Conservation (phyloP, 2,888 invertebrate species). For the Eledona agricola region DNA sequence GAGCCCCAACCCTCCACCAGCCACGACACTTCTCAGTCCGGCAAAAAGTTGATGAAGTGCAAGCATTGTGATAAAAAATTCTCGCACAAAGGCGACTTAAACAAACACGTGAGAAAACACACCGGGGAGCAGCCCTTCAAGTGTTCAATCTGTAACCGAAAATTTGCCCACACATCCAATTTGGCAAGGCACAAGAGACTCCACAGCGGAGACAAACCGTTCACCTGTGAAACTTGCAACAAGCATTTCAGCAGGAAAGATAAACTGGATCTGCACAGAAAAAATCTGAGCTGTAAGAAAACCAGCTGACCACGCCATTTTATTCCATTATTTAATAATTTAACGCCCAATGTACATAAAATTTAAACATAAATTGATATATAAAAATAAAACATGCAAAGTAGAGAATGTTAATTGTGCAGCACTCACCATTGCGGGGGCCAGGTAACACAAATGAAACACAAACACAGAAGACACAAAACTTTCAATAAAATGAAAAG, state of each 20-base stretch:
- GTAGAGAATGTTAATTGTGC: not conserved
- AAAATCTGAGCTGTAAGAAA: slow-evolving; percentile 51
- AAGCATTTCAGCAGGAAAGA: slow-evolving; percentile 59
- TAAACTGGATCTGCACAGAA: slow-evolving; percentile 56
- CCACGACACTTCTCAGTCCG: slow-evolving; percentile 33
- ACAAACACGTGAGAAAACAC: slow-evolving; percentile 58
- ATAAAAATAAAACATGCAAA: not conserved
- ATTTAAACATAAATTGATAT: not conserved
- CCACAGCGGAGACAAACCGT: slow-evolving; percentile 80
- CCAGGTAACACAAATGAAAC: no score
- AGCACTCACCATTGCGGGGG: no score
- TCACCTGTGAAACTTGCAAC: slow-evolving; percentile 59
- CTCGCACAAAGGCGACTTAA: slow-evolving; percentile 58
- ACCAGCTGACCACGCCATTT: slow-evolving; percentile 13
- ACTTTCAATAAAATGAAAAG: no score
- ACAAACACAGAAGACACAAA: no score
- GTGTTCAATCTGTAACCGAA: slow-evolving; percentile 54
- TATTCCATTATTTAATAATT: no score
- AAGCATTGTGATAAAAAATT: slow-evolving; percentile 56
- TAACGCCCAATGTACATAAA: no score
- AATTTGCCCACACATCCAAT: slow-evolving; percentile 68
- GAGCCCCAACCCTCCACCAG: slow-evolving; percentile 47
- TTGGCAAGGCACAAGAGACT: slow-evolving; percentile 79
- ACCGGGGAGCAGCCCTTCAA: slow-evolving; percentile 58
- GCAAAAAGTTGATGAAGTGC: slow-evolving; percentile 50